A percentile compares a stretch with the other conserved stretches of the same genome.
These are phyloP conservation scores for Prunella himalayana DNA, from an alignment of 2,113 vertebrate species.

Conservation along the genomic window DNA sequence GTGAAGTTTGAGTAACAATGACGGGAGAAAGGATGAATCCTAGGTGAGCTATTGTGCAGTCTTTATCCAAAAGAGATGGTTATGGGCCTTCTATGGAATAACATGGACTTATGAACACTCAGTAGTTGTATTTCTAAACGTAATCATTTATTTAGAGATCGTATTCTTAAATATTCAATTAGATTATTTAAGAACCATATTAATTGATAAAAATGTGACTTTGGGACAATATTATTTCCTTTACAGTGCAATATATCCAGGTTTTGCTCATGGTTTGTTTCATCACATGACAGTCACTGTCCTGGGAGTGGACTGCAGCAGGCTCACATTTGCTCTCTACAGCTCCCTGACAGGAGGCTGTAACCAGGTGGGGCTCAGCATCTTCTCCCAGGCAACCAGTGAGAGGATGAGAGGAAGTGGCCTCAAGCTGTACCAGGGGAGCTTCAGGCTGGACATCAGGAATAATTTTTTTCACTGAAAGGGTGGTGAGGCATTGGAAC, in stretches of 20 bases:
- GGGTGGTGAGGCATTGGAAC: not conserved
- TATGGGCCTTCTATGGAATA: not conserved
- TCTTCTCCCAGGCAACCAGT: not conserved
- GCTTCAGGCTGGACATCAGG: not conserved
- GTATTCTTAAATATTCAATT: not conserved
- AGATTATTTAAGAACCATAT: not conserved
- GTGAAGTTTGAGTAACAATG: not conserved
- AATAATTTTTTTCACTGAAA: not conserved
- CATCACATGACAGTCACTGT: not conserved
- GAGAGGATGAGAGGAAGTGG: not conserved
- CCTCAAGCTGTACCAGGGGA: not conserved
- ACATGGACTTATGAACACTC: not conserved
- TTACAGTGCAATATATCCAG: not conserved
- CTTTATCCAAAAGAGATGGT: not conserved
- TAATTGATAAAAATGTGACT: not conserved
- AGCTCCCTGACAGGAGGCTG: not conserved
- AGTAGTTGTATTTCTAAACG: not conserved
- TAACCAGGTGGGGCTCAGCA: too few relatives aligned
- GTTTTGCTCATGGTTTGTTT: not conserved
- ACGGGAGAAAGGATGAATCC: not conserved
- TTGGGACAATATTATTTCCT: not conserved
- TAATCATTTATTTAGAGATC: not conserved
- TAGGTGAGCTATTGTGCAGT: not conserved
- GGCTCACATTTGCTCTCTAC: not conserved
- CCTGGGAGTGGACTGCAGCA: not conserved